Evolutionary conservation across 1,140 invertebrate species (phyloP).

Genomic region (Himalopsyche phryganea): DNA sequence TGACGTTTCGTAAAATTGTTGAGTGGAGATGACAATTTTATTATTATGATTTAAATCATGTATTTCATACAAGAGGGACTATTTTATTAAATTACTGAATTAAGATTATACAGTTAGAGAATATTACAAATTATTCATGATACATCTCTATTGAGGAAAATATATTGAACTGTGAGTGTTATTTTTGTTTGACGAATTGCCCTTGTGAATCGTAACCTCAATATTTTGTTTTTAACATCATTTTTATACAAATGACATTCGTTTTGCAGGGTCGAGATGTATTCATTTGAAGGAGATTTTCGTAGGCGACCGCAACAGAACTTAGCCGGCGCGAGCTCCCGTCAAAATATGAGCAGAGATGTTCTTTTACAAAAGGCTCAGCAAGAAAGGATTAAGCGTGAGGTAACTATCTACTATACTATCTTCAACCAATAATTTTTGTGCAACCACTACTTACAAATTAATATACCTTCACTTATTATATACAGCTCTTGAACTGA

Average conservation of each 20-base stretch:
- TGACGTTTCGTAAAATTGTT: constrained; percentile 24
- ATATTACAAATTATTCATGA: too few species aligned
- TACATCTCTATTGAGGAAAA: too few species aligned
- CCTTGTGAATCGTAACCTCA: constrained; percentile 20
- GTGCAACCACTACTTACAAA: too few species aligned
- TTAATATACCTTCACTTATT: background rate
- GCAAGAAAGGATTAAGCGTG: constrained; percentile 79
- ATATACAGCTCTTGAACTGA: too few species aligned
- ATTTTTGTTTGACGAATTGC: constrained; percentile 1
- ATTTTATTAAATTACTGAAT: too few species aligned
- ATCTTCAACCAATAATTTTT: too few species aligned
- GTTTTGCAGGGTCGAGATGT: constrained; percentile 47
- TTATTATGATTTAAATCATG: too few species aligned
- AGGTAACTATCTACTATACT: constrained; percentile 65
- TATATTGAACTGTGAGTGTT: too few species aligned
- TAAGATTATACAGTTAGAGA: too few species aligned
- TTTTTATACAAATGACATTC: too few species aligned
- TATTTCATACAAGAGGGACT: too few species aligned
- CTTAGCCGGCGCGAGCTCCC: constrained; percentile 76
- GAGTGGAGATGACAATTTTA: constrained; percentile 7
- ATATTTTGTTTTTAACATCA: constrained; percentile 2
- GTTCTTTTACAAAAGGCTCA: constrained; percentile 76
- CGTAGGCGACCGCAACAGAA: constrained; percentile 84
- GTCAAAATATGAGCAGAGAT: constrained; percentile 69
- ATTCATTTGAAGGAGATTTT: constrained; percentile 91